Evolutionary conservation across 2,113 vertebrate genomes (phyloP).

Genomic region (Peromyscus maniculatus): DNA sequence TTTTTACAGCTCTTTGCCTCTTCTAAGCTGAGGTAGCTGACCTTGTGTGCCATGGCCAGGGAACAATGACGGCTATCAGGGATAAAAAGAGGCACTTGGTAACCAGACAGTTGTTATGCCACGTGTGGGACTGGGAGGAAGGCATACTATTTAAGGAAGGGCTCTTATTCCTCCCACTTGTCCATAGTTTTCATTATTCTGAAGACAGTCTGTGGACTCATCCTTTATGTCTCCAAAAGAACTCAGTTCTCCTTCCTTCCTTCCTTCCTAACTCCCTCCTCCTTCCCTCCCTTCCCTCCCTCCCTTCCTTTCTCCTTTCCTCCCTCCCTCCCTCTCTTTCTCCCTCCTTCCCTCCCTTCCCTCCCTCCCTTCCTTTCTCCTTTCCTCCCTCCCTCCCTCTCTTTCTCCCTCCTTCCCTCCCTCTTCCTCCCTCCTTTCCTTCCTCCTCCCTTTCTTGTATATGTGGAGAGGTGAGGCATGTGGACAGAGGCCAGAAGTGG

Average conservation of each 20-base stretch:
- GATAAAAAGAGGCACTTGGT: background rate
- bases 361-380: background rate
- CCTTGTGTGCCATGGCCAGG: background rate
- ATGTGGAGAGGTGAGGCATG: background rate
- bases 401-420: too few relatives aligned
- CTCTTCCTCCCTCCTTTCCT: too few relatives aligned
- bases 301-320: too few relatives aligned
- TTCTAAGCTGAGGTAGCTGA: conserved; percentile 30
- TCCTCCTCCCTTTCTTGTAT: background rate
- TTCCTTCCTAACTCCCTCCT: too few relatives aligned
- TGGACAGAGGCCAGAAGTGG: background rate
- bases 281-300: background rate
- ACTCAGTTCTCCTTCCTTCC: background rate
- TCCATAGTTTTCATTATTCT: background rate
- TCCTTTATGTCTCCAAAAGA: background rate
- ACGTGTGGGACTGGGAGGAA: background rate
- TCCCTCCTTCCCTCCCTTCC: background rate
- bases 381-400: too few relatives aligned
- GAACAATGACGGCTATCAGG: background rate
- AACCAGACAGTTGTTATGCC: background rate
- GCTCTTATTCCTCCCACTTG: background rate
- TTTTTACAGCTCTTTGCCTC: background rate
- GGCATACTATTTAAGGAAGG: background rate
- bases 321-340: too few relatives aligned
- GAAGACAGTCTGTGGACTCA: background rate